Evolutionary conservation across 2,888 invertebrate genomes (phyloP).

Genomic region (Cantharis rustica): DNA sequence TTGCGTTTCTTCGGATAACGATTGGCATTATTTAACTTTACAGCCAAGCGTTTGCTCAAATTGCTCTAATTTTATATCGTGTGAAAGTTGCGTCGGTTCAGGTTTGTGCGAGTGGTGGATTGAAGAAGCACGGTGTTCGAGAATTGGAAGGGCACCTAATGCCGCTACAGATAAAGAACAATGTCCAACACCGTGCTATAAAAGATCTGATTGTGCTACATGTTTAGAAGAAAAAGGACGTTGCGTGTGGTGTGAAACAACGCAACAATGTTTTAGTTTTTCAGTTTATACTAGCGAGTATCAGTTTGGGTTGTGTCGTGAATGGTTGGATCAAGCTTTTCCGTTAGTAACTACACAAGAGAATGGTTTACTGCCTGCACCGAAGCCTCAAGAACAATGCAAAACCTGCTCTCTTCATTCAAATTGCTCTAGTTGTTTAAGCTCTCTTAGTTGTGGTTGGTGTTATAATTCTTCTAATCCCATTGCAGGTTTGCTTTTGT

Average conservation of each 20-base stretch:
- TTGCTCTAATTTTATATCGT: conserved; percentile 88
- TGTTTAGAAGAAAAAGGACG: conserved; percentile 84
- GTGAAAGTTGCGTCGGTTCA: conserved; percentile 74
- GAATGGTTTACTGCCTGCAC: conserved; percentile 43
- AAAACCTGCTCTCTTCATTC: conserved; percentile 77
- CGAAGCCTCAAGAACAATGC: conserved; percentile 67
- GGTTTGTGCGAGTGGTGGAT: conserved; percentile 92
- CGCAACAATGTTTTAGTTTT: conserved; percentile 90
- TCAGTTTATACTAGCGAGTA: conserved; percentile 95
- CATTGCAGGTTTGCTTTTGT: conserved; percentile 66
- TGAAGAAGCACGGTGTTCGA: conserved; percentile 83
- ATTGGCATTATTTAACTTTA: conserved; percentile 81
- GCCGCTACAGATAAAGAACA: conserved; percentile 69
- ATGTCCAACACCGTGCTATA: conserved; percentile 83
- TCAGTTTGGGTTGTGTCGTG: conserved; percentile 89
- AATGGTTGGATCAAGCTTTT: conserved; percentile 87
- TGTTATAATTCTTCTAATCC: conserved; percentile 89
- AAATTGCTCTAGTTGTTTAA: conserved; percentile 80
- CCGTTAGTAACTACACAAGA: conserved; percentile 54
- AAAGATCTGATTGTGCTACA: conserved; percentile 75
- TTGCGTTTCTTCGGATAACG: conserved; percentile 59
- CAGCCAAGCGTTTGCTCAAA: conserved; percentile 83
- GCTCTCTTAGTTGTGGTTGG: conserved; percentile 92
- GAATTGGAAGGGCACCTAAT: conserved; percentile 71
- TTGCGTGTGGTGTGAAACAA: conserved; percentile 96